Evolutionary conservation across 2,797 vertebrate species (phyloP), one percentile per base, ranked within the genome.

Genomic region (Eulemur rubriventer): DNA sequence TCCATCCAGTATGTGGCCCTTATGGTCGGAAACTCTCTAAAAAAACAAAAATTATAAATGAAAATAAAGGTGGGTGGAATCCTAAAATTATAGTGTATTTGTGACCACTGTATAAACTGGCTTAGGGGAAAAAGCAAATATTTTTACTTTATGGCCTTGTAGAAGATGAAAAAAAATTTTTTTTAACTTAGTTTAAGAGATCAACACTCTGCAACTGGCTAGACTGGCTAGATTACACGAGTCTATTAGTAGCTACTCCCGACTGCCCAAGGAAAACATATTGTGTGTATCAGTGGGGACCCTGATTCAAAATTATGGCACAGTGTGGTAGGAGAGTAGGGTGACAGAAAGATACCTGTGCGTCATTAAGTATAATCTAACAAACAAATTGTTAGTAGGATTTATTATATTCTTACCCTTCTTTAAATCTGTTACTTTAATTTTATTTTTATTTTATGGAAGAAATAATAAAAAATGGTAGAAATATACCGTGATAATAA

Each of bases 61-160:
- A 70, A 55, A 93, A 89, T 79, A 91, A 91, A 61, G 24, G 67
- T 96, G 78, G 63, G 73, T 83, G 26, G 33, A 86, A 73, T 86
- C 89, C 78, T 97, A 91, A 96, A 96, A 94, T 81, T 96, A 70
- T 67, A 52, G 61, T 91, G 6, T 83, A n/a, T 89, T 92, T 92
- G 46, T 94, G 50, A 55, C 91, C 69, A 76, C 67, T 65, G 35
- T 91, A n/a, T 69, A 92, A 87, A 87, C 13, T 79, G 50, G 8
- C 11, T 75, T 82, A 28, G 41, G 30, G 26, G 17, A 48, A 61
- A 89, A 35, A 61, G 20, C 22, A 93, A 28, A 86, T 89, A 72
- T 78, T 96, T 96, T 89, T 93, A 65, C 63, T 91, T 91, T 35
- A n/a, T 78, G 75, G 41, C 89, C 89, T 95, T 87, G 24, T 75